These are phyloP conservation scores for Heptranchias perlo DNA, from an alignment of 2,113 vertebrate species.

Conservation along the genomic window DNA sequence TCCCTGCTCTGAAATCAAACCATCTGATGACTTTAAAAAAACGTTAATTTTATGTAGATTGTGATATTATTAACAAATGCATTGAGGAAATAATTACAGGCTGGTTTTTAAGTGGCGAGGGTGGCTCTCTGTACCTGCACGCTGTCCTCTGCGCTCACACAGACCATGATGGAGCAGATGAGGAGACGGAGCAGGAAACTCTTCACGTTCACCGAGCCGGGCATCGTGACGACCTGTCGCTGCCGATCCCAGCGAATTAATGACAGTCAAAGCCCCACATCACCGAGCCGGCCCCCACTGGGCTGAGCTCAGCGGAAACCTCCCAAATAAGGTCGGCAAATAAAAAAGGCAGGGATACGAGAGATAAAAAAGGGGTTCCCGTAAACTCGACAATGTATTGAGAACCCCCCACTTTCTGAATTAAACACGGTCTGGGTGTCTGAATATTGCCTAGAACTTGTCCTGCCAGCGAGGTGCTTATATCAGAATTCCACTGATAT, in stretches of 20 bases:
- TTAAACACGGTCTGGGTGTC: no score
- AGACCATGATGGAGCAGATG: neutral
- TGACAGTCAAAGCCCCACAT: neutral
- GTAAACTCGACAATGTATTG: no score
- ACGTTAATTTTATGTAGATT: neutral
- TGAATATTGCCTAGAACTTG: neutral
- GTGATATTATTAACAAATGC: neutral
- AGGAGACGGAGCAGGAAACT: neutral
- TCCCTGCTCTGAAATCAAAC: neutral
- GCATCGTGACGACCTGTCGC: neutral
- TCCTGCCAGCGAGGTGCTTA: neutral
- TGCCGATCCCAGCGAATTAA: neutral
- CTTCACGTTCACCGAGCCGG: neutral
- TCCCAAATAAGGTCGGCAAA: neutral
- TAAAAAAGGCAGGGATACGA: neutral
- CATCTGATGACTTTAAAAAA: no score
- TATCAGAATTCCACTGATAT: neutral
- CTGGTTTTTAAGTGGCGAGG: neutral
- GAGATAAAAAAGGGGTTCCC: no score
- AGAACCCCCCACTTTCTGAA: neutral
- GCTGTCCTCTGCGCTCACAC: no score
- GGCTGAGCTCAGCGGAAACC: neutral
- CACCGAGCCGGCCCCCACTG: rapidly evolving
- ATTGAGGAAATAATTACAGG: neutral
- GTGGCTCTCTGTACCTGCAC: neutral